Percentiles rank a stretch among this genome's conserved stretches.
phyloP scores from a whole-genome alignment of 2,797 vertebrate species.

The Fundulus diaphanus region DNA sequence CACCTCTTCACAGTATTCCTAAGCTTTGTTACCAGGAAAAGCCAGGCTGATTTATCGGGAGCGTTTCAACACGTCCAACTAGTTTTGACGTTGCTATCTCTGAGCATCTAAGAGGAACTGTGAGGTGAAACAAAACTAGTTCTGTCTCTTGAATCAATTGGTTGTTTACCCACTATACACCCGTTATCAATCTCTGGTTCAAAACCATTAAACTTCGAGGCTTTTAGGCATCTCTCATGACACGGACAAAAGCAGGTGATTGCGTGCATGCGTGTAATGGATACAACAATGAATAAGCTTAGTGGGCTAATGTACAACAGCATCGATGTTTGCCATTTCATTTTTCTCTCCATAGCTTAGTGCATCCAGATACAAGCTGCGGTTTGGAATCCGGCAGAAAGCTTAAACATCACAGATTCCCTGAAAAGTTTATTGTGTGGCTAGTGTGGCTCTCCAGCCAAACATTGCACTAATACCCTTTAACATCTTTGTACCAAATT shows the following conservation, averaged over 20 bases:
- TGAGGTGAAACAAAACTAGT: not conserved
- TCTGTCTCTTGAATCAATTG: not conserved
- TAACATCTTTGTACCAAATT: not conserved
- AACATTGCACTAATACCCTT: not conserved
- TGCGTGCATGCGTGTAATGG: not conserved
- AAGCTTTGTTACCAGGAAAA: not conserved
- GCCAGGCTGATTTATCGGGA: not conserved
- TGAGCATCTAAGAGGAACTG: not conserved
- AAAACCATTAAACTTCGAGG: no score
- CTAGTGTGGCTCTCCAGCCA: not conserved
- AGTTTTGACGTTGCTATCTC: not conserved
- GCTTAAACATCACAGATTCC: not conserved
- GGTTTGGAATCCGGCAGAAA: not conserved
- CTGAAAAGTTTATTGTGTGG: not conserved
- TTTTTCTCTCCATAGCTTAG: not conserved
- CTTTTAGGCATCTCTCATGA: not conserved
- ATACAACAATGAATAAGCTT: not conserved
- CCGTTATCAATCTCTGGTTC: not conserved
- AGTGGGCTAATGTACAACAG: not conserved
- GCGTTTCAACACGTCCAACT: not conserved
- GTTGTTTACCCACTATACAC: not conserved
- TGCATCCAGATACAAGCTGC: not conserved
- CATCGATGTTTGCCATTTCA: not conserved
- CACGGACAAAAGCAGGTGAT: not conserved
- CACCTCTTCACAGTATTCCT: not conserved